phyloP scores from a whole-genome alignment of 2,113 vertebrate genomes.

The Apteryx owenii region DNA sequence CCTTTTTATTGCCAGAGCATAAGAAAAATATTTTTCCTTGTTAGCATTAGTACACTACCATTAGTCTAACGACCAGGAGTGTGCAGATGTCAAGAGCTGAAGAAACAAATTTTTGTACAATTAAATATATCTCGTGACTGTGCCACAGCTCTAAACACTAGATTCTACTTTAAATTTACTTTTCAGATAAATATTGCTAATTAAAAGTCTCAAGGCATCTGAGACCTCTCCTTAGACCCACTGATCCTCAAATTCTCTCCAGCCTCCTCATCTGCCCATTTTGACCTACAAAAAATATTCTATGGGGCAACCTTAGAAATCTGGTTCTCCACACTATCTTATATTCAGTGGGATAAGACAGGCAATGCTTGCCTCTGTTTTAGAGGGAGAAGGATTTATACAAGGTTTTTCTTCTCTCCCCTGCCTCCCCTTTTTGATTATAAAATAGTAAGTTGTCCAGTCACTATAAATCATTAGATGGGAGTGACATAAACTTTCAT shows the following conservation, averaged over 20 bases:
- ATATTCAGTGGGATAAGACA: not conserved
- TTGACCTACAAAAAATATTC: not conserved
- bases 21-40: not conserved
- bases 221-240: not conserved
- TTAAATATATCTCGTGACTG: not conserved
- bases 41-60: conserved; percentile 34
- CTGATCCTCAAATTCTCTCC: not conserved
- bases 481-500: not conserved
- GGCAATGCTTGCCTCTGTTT: rapidly evolving
- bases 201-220: not conserved
- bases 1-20: not conserved
- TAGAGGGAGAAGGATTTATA: not conserved
- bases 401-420: not conserved
- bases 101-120: conserved; percentile 14
- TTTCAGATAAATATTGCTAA: not conserved
- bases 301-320: not conserved
- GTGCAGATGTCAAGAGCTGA: not conserved
- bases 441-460: not conserved
- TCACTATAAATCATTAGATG: not conserved
- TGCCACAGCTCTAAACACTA: not conserved
- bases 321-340: not conserved
- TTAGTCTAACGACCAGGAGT: conserved; percentile 41
- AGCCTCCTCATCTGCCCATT: rapidly evolving
- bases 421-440: not conserved
- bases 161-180: not conserved